phyloP scores from a whole-genome alignment of 2,113 vertebrate species.

The Gasterosteus nipponicus region DNA sequence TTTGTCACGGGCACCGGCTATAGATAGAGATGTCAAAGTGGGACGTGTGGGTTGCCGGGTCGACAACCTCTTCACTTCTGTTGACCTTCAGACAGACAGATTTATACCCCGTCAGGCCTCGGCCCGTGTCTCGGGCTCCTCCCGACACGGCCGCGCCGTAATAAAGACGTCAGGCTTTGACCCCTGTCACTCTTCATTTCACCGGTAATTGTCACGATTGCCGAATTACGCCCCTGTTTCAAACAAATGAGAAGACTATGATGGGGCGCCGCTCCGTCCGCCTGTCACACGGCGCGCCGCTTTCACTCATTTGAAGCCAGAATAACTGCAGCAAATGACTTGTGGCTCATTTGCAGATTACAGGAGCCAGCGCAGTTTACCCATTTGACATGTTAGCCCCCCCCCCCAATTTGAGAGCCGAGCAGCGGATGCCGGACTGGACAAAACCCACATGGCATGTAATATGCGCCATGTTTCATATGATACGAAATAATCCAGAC shows the following conservation, averaged over 20 bases:
- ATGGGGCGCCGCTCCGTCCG: conserved; percentile 57
- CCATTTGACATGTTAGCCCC: conserved; percentile 81
- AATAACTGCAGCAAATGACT: conserved; percentile 75
- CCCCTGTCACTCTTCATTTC: conserved; percentile 72
- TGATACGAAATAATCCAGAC: conserved; percentile 25
- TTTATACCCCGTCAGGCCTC: conserved; percentile 78
- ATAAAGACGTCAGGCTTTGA: conserved; percentile 69
- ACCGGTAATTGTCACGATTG: conserved; percentile 69
- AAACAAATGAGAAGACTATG: conserved; percentile 64
- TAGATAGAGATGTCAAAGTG: conserved; percentile 82
- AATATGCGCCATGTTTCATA: conserved; percentile 11
- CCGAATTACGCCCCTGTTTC: conserved; percentile 43
- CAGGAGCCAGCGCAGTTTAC: conserved; percentile 71
- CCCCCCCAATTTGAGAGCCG: conserved; percentile 66
- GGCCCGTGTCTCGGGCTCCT: conserved; percentile 16
- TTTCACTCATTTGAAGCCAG: conserved; percentile 63
- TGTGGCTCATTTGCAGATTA: conserved; percentile 78
- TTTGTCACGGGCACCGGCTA: conserved; percentile 65
- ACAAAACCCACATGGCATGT: conserved; percentile 17
- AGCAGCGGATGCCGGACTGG: conserved; percentile 46
- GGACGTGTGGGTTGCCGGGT: conserved; percentile 72
- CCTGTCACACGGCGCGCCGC: conserved; percentile 42
- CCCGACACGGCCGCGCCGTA: conserved; percentile 40
- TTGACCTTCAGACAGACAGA: conserved; percentile 84
- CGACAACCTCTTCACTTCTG: conserved; percentile 76